A percentile compares a stretch with the other conserved stretches of the same genome.
Conservation (phyloP, 64 coral and sea anemone species). For the Trachythela sp. region DNA sequence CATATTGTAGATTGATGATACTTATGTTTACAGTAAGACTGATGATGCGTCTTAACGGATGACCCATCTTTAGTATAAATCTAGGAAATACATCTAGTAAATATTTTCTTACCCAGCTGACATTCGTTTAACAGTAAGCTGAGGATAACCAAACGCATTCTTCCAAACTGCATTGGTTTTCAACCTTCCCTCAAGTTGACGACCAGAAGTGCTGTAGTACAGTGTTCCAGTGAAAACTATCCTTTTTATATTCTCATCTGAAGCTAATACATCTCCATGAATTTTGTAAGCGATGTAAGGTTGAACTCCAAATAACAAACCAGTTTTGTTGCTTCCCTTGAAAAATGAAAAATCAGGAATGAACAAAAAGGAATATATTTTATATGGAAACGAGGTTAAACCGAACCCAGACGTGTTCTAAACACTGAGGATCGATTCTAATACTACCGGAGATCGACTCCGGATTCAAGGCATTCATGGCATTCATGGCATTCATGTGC, state of each 20-base stretch:
- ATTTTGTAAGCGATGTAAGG: conserved; percentile 32
- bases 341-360: background rate
- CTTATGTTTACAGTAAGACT: no score
- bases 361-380: no score
- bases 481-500: no score
- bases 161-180: conserved; percentile 52
- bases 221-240: conserved; percentile 55
- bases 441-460: no score
- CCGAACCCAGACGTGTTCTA: no score
- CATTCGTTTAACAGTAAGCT: conserved; percentile 66
- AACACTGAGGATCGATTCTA: no score
- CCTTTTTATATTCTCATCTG: background rate
- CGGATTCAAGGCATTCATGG: no score
- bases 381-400: no score
- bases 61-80: no score
- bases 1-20: no score
- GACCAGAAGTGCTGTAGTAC: conserved; percentile 28
- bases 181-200: conserved; percentile 53
- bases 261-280: conserved; percentile 44
- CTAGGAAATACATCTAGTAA: no score
- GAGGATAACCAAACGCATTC: conserved; percentile 60
- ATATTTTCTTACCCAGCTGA: conserved; percentile 56
- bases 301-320: background rate
- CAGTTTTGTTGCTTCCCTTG: conserved; percentile 6
- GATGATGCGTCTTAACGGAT: no score